Evolutionary conservation across 2,113 vertebrate species (phyloP), one percentile per base, ranked within the genome.

Genomic region (Pteruthius melanotis): DNA sequence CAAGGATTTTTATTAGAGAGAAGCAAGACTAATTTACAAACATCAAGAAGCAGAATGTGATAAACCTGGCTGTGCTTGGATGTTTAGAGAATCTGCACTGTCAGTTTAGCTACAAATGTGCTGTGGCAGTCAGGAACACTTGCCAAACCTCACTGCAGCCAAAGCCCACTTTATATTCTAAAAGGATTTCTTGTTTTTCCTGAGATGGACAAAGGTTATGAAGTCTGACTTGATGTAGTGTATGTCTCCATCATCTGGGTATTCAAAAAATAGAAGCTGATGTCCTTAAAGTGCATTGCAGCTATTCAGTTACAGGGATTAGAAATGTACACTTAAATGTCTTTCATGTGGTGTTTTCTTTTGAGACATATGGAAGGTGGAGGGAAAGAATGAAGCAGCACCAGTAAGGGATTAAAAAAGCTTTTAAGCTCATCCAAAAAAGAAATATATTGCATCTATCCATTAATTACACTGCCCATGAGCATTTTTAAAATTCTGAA

Each of bases 1-100:
- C 89, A 22, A 74, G 39, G 76, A 89, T 87, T 94, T 93, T 96
- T 97, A 97, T 57, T 74, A 95, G 63, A 94, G 69, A 89, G 76
- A 31, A 96, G 59, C 56, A 90, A 96, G 80, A 72, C 65, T 95
- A 90, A 83, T 94, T 94, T 80, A 83, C 68, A 80, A 64, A 92
- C 78, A 93, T 93, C 87, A 97, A 89, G 81, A 93, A 83, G 15
- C 18, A 84, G 65, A 56, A 82, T 23, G 21, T 75, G 85, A 85
- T 90, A 93, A 95, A 94, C 74, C 37, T 68, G 65, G 65, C 77
- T 81, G 2, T 75, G 49, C 69, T 45, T 64, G 54, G 39, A 57
- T 76, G 65, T 94, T 89, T 47, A 69, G 66, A 84, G 50, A 75
- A 81, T 87, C 45, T 69, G 39, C 87, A 74, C 71, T 78, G 69